Evolutionary conservation across 2,797 vertebrate genomes (phyloP), one percentile per base, ranked within the genome.

Genomic region (Microcaecilia unicolor): DNA sequence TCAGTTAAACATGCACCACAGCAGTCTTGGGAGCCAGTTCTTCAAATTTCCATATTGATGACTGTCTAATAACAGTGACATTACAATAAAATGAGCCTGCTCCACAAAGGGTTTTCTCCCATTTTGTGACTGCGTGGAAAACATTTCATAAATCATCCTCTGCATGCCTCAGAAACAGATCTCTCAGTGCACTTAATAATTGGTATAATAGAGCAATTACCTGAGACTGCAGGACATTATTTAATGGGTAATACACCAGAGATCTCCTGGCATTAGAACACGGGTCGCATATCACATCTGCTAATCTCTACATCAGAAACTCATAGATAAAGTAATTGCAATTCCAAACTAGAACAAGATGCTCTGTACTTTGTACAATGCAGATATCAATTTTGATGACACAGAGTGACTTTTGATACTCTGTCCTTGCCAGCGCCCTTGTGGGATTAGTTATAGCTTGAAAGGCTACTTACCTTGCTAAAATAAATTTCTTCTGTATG

Each of bases 401-500:
- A 41, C 17, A 38, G 33, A 37, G 28, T 29, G 42, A 10, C 13
- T 31, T 45, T 48, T 44, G 47, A n/a, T 39, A 34, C 34, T 26
- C 31, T 20, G 6, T 3, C 38, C 44, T 13, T 26, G 34, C 37
- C 35, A 54, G 33, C 33, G 23, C 26, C 29, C 34, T 53, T 51
- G 15, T 12, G 37, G 61, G 53, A 48, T 40, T 26, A 37, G 61
- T 45, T 28, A 54, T 18, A n/a, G 32, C 15, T 34, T 35, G 53
- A 49, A 71, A 64, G 45, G 24, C 44, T 55, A 88, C 93, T 95
- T 89, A 99, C 94, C 90, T 97, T 99, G 76, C 77, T 97, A 88
- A 96, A 97, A 75, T 89, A 97, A 80, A 99, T 95, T 90, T 97
- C 93, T 46, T 98, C 90, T 49, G 85, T 68, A 61, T 87, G 73